Conservation (phyloP, 35 echinoderm and acorn worm species). For the Heliocidaris erythrogramma region DNA sequence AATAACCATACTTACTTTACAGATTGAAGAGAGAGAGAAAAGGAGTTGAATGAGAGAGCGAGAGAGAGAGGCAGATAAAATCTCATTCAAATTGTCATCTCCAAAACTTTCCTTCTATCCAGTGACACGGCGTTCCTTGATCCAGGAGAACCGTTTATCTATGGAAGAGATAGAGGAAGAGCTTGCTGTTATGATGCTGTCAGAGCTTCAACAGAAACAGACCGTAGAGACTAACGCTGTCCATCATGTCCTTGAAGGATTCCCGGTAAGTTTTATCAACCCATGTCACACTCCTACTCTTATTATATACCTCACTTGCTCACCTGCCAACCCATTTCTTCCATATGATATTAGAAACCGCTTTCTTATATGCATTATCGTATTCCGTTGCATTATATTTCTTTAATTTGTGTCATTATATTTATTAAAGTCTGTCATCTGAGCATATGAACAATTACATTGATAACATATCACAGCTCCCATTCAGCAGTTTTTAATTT, state of each 20-base stretch:
- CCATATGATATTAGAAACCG: too few relatives aligned
- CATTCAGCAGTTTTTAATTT: too few relatives aligned
- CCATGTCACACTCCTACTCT: background rate
- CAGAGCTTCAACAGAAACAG: conserved; percentile 90
- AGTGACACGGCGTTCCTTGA: conserved; percentile 53
- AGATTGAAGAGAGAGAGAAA: too few relatives aligned
- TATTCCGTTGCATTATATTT: too few relatives aligned
- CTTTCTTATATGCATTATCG: too few relatives aligned
- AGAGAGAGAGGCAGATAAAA: background rate
- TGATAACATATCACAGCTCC: too few relatives aligned
- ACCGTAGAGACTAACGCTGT: conserved; percentile 64
- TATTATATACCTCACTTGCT: background rate
- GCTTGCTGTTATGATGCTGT: conserved; percentile 59
- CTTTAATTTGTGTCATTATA: too few relatives aligned
- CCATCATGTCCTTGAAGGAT: conserved; percentile 26
- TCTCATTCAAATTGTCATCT: background rate
- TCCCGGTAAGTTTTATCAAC: conserved; percentile 44
- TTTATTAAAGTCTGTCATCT: too few relatives aligned
- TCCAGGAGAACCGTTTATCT: conserved; percentile 27
- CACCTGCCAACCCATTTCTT: background rate
- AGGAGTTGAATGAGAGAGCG: background rate
- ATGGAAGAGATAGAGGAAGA: conserved; percentile 75
- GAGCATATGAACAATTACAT: too few relatives aligned
- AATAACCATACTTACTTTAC: too few relatives aligned
- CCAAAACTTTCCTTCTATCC: background rate